Percentiles rank a stretch among this genome's conserved stretches.
These are phyloP conservation scores for Lycocerus yunnanus DNA, from an alignment of 2,888 invertebrate species.

Conservation along the genomic window DNA sequence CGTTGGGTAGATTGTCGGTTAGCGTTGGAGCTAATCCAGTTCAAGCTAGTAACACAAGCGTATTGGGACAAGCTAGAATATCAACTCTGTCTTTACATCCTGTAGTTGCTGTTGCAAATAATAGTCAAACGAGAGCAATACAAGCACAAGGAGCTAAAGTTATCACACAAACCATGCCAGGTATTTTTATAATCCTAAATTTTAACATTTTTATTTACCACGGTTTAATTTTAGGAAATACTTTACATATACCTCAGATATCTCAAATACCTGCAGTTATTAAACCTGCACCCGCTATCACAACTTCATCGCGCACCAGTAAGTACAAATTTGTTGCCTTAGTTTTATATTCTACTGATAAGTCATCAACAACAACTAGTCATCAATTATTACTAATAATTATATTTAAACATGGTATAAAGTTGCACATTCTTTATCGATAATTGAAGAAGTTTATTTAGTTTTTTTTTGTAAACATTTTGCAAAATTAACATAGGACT, in stretches of 20 bases:
- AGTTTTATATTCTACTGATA: neutral
- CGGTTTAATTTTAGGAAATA: slow-evolving; percentile 39
- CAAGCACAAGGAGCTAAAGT: slow-evolving; percentile 52
- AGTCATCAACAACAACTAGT: no score
- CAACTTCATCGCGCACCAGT: slow-evolving; percentile 50
- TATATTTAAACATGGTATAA: neutral
- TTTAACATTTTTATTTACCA: neutral
- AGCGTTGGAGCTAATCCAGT: slow-evolving; percentile 42
- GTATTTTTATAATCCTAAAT: slow-evolving; percentile 22
- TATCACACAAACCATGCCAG: slow-evolving; percentile 53
- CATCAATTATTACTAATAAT: neutral
- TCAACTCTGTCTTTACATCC: slow-evolving; percentile 50
- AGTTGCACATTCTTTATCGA: neutral
- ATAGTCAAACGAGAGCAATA: slow-evolving; percentile 42
- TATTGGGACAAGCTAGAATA: slow-evolving; percentile 47
- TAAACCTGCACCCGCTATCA: slow-evolving; percentile 43
- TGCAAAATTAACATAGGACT: neutral
- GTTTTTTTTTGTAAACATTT: neutral
- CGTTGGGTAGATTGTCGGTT: slow-evolving; percentile 46
- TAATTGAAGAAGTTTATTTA: neutral
- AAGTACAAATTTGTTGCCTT: slow-evolving; percentile 34
- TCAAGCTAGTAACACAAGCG: slow-evolving; percentile 37
- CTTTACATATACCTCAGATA: slow-evolving; percentile 53
- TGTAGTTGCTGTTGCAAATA: slow-evolving; percentile 48
- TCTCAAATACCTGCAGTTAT: slow-evolving; percentile 48